These are phyloP conservation scores for Cliona cf. orientalis DNA, from an alignment of 37 sponge, comb jelly and placozoan species.

Conservation along the genomic window DNA sequence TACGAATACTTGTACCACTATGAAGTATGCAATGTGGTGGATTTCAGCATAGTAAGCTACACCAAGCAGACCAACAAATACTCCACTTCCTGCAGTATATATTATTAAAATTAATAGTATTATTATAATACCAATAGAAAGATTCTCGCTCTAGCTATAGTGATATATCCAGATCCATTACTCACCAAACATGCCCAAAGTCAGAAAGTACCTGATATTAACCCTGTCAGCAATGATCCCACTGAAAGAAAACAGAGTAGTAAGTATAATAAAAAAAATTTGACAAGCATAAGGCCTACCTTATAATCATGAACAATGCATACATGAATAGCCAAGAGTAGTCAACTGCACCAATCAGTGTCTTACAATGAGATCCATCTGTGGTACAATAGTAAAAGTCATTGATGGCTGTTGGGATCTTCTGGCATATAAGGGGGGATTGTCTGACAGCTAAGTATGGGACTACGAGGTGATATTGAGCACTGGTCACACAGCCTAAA, in stretches of 20 bases:
- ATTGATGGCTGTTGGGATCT: no score
- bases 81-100: constrained; percentile 44
- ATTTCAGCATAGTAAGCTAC: constrained; percentile 71
- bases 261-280: neutral
- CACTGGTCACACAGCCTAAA: neutral
- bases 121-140: neutral
- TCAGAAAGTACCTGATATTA: constrained; percentile 59
- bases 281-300: constrained; percentile 8
- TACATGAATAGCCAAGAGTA: constrained; percentile 56
- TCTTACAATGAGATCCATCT: constrained; percentile 27
- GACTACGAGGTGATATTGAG: no score
- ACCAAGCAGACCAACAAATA: constrained; percentile 52
- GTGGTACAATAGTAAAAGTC: neutral
- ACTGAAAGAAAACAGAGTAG: constrained; percentile 49
- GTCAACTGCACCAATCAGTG: constrained; percentile 49
- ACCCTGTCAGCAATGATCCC: constrained; percentile 74
- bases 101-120: neutral
- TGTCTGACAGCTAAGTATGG: no score
- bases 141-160: neutral
- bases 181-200: constrained; percentile 56
- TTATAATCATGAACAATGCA: constrained; percentile 52
- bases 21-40: constrained; percentile 78
- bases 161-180: neutral
- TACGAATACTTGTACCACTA: constrained; percentile 71
- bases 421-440: no score